phyloP scores from a whole-genome alignment of 1,140 invertebrate species.

The Heliconius hermathena region DNA sequence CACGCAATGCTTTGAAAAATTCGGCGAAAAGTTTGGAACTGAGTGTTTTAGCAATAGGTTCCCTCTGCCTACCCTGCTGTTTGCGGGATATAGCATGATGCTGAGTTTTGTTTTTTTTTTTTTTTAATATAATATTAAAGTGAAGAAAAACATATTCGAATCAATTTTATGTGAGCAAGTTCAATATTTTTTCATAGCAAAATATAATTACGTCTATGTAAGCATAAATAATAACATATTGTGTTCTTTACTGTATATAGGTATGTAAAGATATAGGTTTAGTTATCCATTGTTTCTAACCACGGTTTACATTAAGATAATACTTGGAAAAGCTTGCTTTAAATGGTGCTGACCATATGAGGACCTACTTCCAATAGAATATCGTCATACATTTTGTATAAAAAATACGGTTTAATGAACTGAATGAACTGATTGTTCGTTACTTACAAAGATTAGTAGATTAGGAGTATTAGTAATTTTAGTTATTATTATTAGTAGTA shows the following conservation, averaged over 20 bases:
- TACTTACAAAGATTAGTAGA: too few relatives aligned
- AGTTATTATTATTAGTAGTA: too few relatives aligned
- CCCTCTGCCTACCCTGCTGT: too few relatives aligned
- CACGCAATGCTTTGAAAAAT: too few relatives aligned
- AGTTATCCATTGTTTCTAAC: neutral
- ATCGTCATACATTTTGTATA: neutral
- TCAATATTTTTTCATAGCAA: neutral
- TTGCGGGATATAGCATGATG: too few relatives aligned
- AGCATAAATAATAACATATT: neutral
- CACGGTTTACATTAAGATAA: neutral
- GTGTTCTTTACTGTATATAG: neutral
- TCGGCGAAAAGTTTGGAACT: too few relatives aligned
- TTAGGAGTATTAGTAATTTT: too few relatives aligned
- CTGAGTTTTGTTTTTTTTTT: too few relatives aligned
- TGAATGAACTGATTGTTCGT: neutral
- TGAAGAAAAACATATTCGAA: too few relatives aligned
- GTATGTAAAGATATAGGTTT: neutral
- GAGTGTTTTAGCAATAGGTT: too few relatives aligned
- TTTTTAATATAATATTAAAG: too few relatives aligned
- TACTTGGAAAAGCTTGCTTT: slow-evolving; percentile 10
- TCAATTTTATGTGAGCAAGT: neutral
- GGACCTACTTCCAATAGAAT: neutral
- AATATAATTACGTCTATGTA: neutral
- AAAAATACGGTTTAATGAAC: neutral
- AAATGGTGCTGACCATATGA: slow-evolving; percentile 1